These are phyloP conservation scores for Aurelia sp. DNA, from an alignment of 30 jellyfish, hydroid and myxozoan genomes.

Conservation along the genomic window DNA sequence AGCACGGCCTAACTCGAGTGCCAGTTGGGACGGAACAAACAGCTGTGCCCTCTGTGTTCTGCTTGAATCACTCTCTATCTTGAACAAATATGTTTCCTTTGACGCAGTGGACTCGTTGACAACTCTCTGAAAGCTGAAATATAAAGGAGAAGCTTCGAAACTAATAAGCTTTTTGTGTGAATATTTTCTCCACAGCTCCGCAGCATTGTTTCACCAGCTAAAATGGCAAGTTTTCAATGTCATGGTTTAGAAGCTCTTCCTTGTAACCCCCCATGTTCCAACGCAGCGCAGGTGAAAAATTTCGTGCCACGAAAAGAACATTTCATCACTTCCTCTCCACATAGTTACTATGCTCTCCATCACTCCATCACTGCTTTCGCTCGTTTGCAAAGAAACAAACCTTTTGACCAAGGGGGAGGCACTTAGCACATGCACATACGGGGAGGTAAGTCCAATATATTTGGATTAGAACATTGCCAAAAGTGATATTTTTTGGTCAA, in stretches of 20 bases:
- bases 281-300: too few species aligned
- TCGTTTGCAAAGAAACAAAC: too few species aligned
- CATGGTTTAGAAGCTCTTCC: background rate
- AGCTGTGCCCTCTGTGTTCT: background rate
- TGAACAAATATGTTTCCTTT: constrained; percentile 3
- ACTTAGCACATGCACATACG: too few species aligned
- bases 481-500: background rate
- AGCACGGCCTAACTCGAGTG: background rate
- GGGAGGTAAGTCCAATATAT: too few species aligned
- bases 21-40: background rate
- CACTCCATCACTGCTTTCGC: too few species aligned
- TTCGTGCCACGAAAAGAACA: too few species aligned
- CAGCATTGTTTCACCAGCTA: constrained; percentile 78
- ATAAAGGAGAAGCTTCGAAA: constrained; percentile 17
- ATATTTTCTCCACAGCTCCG: constrained; percentile 71
- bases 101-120: constrained; percentile 24
- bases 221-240: background rate
- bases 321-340: too few species aligned
- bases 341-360: too few species aligned
- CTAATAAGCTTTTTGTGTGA: constrained; percentile 12
- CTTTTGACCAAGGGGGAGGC: too few species aligned
- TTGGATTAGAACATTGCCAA: background rate
- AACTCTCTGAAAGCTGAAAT: background rate
- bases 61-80: constrained; percentile 12
- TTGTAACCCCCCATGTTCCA: too few species aligned